Evolutionary conservation across 2,113 vertebrate species (phyloP).

Genomic region (Sinocyclocheilus anophthalmus): DNA sequence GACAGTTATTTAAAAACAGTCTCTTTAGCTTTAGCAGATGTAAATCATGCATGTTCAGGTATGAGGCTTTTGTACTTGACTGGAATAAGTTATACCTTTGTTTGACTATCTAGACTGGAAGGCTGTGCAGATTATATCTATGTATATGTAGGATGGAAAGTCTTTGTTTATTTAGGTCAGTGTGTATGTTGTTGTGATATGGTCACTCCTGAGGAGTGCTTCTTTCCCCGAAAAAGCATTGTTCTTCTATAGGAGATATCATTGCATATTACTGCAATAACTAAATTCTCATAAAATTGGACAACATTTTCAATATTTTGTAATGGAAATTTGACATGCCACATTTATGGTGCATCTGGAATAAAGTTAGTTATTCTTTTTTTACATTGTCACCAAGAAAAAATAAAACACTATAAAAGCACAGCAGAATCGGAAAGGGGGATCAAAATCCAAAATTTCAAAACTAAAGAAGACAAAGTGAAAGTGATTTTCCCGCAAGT

Average conservation of each 20-base stretch:
- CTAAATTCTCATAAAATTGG: too few relatives aligned
- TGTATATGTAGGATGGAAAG: too few relatives aligned
- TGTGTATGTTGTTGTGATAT: too few relatives aligned
- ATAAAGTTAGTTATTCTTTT: neutral
- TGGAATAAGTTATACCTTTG: neutral
- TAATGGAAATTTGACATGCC: too few relatives aligned
- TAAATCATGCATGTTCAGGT: neutral
- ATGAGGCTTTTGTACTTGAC: neutral
- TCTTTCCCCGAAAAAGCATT: too few relatives aligned
- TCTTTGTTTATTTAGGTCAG: too few relatives aligned
- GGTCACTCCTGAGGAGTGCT: too few relatives aligned
- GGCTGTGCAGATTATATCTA: neutral
- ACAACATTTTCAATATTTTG: too few relatives aligned
- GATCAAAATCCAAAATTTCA: neutral
- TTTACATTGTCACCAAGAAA: neutral
- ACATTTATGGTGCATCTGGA: too few relatives aligned
- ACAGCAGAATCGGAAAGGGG: neutral
- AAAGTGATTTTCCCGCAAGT: neutral
- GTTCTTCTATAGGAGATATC: too few relatives aligned
- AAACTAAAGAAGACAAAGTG: neutral
- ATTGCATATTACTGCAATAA: too few relatives aligned
- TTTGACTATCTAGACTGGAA: neutral
- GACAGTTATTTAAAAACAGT: neutral
- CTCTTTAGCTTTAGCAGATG: neutral
- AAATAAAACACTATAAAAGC: neutral